Evolutionary conservation across 2,888 invertebrate species (phyloP).

Genomic region (Melinopterus prodromus): DNA sequence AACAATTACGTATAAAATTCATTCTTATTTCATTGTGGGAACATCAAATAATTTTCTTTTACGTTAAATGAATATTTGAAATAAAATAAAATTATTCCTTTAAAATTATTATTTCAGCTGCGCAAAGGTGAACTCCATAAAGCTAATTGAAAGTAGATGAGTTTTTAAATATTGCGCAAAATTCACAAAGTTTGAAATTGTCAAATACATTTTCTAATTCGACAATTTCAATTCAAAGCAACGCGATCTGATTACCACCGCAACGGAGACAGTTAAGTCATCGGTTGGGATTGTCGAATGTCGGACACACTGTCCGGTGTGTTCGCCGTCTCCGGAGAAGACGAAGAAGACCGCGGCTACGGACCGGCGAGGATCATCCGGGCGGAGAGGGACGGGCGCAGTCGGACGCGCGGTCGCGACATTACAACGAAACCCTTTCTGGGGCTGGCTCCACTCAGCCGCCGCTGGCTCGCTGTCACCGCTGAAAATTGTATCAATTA

Average conservation of each 20-base stretch:
- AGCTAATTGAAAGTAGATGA: too few relatives aligned
- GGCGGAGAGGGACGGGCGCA: conserved; percentile 37
- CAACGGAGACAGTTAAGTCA: not conserved
- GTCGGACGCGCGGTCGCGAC: conserved; percentile 54
- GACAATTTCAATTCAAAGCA: too few relatives aligned
- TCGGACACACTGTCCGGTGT: conserved; percentile 47
- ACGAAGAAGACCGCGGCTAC: conserved; percentile 20
- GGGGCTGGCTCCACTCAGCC: conserved; percentile 58
- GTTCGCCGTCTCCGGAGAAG: conserved; percentile 15
- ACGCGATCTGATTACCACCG: not conserved
- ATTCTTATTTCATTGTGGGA: too few relatives aligned
- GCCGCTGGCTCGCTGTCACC: conserved; percentile 52
- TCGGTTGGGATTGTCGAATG: conserved; percentile 35
- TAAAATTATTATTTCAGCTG: too few relatives aligned
- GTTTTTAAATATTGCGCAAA: too few relatives aligned
- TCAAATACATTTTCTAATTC: too few relatives aligned
- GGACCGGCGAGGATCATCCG: conserved; percentile 16
- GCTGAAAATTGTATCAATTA: conserved; percentile 57
- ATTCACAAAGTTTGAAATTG: too few relatives aligned
- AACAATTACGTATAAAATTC: too few relatives aligned
- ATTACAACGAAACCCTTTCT: conserved; percentile 62
- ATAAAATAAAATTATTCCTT: too few relatives aligned
- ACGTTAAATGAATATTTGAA: too few relatives aligned
- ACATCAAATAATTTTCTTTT: too few relatives aligned
- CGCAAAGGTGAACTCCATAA: too few relatives aligned